These are phyloP conservation scores for Zootoca vivipara DNA, from an alignment of 2,113 vertebrate genomes.

Conservation along the genomic window DNA sequence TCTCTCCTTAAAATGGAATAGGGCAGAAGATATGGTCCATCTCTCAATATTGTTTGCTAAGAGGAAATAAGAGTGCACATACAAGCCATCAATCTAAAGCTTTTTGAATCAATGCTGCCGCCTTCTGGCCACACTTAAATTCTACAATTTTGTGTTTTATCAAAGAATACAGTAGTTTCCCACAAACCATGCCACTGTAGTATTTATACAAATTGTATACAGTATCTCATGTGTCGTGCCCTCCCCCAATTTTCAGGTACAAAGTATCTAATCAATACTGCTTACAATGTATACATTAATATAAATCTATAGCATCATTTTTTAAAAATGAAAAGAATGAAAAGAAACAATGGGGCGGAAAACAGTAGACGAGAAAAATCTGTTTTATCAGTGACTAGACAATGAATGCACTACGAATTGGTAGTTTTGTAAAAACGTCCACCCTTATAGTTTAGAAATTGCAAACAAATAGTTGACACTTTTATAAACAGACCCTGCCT, in stretches of 20 bases:
- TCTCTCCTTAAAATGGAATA: background rate
- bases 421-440: background rate
- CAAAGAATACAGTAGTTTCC: background rate
- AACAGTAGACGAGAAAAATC: background rate
- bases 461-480: background rate
- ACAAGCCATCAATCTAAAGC: accelerated
- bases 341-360: background rate
- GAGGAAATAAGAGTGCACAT: background rate
- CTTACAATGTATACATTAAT: background rate
- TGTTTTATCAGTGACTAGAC: background rate
- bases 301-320: background rate
- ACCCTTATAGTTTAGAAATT: background rate
- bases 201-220: background rate
- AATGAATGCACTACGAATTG: background rate
- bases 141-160: slow-evolving; percentile 11
- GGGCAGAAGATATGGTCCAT: background rate
- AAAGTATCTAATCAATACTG: background rate
- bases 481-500: background rate
- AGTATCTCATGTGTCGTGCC: background rate
- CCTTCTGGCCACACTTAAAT: slow-evolving; percentile 56
- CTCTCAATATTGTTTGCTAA: background rate
- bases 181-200: background rate
- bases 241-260: background rate
- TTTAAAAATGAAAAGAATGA: background rate
- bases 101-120: slow-evolving; percentile 65